phyloP scores from a whole-genome alignment of 1,140 invertebrate genomes.

The Ptiloglossa arizonensis region DNA sequence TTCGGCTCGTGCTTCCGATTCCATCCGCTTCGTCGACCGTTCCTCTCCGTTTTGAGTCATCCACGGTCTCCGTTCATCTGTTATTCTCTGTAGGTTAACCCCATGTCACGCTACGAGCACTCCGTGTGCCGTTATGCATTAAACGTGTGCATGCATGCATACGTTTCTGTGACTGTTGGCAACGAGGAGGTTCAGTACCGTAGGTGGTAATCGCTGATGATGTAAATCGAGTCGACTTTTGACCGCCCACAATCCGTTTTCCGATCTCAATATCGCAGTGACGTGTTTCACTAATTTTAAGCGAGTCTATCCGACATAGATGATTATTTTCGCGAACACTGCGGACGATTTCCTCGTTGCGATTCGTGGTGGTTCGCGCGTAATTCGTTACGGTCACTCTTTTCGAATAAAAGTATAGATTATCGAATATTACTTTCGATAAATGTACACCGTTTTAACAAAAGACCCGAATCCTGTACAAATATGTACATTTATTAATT shows the following conservation, averaged over 20 bases:
- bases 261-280: background rate
- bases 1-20: background rate
- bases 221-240: slow-evolving; percentile 31
- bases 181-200: slow-evolving; percentile 5
- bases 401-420: no score
- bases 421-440: no score
- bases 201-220: slow-evolving; percentile 39
- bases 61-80: slow-evolving; percentile 13
- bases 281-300: background rate
- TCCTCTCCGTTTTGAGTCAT: slow-evolving; percentile 4
- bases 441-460: no score
- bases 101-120: slow-evolving; percentile 30
- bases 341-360: no score
- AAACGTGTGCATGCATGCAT: no score
- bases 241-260: slow-evolving; percentile 25
- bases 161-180: slow-evolving; percentile 21
- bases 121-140: no score
- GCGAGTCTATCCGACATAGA: no score
- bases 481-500: no score
- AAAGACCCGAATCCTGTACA: no score
- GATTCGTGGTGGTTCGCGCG: no score
- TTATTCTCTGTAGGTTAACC: slow-evolving; percentile 23
- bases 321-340: no score
- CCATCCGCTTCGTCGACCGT: background rate
- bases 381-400: no score